A percentile compares a stretch with the other conserved stretches of the same genome.
phyloP scores from a whole-genome alignment of 92 coral and sea anemone genomes.

The Epizoanthus stellaris region DNA sequence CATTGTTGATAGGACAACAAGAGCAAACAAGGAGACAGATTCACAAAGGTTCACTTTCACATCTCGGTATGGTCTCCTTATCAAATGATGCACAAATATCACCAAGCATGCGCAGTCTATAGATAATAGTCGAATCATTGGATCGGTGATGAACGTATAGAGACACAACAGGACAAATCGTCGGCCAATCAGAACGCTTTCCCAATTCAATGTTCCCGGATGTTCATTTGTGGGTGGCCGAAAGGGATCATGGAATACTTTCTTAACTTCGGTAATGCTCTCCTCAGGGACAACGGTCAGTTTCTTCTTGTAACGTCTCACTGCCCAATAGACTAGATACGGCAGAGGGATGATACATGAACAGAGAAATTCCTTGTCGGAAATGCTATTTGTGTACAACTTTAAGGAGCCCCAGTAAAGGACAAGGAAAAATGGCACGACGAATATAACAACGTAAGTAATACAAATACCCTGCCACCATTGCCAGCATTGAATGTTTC shows the following conservation, averaged over 20 bases:
- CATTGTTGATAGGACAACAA: no score
- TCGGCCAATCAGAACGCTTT: slow-evolving; percentile 48
- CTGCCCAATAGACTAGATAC: slow-evolving; percentile 17
- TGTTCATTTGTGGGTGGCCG: background rate
- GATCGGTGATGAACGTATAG: slow-evolving; percentile 22
- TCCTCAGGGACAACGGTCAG: background rate
- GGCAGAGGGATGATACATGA: slow-evolving; percentile 33
- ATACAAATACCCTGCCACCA: slow-evolving; percentile 42
- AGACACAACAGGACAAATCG: slow-evolving; percentile 26
- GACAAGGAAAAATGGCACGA: slow-evolving; percentile 32
- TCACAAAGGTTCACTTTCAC: no score
- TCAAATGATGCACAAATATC: slow-evolving; percentile 40
- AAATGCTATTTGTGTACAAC: slow-evolving; percentile 23
- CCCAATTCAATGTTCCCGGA: slow-evolving; percentile 55
- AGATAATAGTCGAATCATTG: slow-evolving; percentile 10
- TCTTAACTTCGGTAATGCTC: slow-evolving; percentile 2
- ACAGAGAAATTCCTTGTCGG: slow-evolving; percentile 37
- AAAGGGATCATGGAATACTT: slow-evolving; percentile 42
- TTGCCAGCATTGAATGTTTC: slow-evolving; percentile 47
- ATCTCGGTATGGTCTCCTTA: slow-evolving; percentile 7
- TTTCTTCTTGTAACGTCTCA: background rate
- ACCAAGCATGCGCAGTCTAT: slow-evolving; percentile 35
- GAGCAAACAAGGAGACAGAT: no score
- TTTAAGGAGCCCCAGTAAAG: slow-evolving; percentile 51
- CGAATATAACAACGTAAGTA: slow-evolving; percentile 6